These are phyloP conservation scores for Meteorus cinctellus DNA, from an alignment of 2,888 invertebrate genomes.

Conservation along the genomic window DNA sequence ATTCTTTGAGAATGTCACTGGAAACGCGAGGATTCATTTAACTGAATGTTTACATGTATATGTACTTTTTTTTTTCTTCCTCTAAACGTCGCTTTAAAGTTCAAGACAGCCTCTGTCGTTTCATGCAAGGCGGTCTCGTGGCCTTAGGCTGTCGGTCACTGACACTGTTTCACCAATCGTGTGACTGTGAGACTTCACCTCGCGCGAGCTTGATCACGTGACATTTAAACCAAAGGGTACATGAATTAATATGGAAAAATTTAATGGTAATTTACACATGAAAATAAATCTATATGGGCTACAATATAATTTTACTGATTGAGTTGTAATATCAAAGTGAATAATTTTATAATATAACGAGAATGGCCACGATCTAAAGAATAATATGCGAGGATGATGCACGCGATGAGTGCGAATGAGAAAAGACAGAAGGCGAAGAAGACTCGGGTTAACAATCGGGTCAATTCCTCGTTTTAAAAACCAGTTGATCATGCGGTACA, in stretches of 20 bases:
- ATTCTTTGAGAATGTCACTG: constrained; percentile 24
- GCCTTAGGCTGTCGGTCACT: constrained; percentile 73
- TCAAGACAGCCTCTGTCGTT: constrained; percentile 54
- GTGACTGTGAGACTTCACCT: constrained; percentile 35
- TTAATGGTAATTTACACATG: too few relatives aligned
- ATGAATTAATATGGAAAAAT: too few relatives aligned
- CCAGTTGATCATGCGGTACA: constrained; percentile 59
- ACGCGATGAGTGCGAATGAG: neutral
- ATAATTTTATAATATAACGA: constrained; percentile 5
- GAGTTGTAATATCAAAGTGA: constrained; percentile 7
- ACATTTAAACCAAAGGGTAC: constrained; percentile 5
- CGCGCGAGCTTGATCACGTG: constrained; percentile 14
- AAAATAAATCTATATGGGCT: too few relatives aligned
- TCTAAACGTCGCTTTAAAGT: constrained; percentile 62
- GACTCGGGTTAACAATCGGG: constrained; percentile 65
- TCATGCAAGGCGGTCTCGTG: constrained; percentile 64
- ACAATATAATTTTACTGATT: neutral
- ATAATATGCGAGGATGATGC: constrained; percentile 27
- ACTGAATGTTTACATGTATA: constrained; percentile 5
- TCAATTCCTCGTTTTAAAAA: constrained; percentile 65
- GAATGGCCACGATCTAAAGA: constrained; percentile 29
- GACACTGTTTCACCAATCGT: constrained; percentile 68
- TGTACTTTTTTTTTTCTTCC: constrained; percentile 38
- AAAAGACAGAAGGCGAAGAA: constrained; percentile 19
- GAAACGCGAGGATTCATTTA: neutral